Evolutionary conservation across 2,888 invertebrate species (phyloP).

Genomic region (Uloborus plumipes): DNA sequence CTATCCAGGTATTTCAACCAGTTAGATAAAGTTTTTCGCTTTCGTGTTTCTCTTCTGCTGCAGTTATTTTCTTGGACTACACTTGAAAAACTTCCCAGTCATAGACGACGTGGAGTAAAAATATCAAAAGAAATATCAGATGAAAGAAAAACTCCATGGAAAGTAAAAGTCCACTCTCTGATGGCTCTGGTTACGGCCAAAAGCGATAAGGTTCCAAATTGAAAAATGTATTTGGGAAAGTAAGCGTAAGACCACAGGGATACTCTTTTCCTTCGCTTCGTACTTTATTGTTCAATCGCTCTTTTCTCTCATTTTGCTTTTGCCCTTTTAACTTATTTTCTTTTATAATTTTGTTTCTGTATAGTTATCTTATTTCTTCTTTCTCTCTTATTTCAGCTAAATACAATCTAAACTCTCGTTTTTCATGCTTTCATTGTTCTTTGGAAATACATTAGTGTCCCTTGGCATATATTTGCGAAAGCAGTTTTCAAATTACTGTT

Average conservation of each 20-base stretch:
- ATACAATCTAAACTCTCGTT: constrained; percentile 9
- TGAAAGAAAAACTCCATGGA: constrained; percentile 17
- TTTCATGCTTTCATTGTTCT: neutral
- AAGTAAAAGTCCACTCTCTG: constrained; percentile 50
- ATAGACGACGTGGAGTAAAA: constrained; percentile 13
- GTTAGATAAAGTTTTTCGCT: constrained; percentile 41
- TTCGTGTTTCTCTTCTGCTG: constrained; percentile 12
- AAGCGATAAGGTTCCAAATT: constrained; percentile 61
- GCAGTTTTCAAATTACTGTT: no score
- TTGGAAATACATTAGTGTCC: no score
- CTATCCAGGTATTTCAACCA: constrained; percentile 19
- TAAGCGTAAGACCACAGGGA: constrained; percentile 51
- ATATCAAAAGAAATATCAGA: constrained; percentile 13
- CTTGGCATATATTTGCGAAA: no score
- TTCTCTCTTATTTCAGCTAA: neutral
- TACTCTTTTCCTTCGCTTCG: constrained; percentile 16
- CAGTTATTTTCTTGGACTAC: constrained; percentile 18
- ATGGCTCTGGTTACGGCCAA: constrained; percentile 33
- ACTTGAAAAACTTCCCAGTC: constrained; percentile 42
- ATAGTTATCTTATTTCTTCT: constrained; percentile 15
- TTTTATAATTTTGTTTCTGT: constrained; percentile 12
- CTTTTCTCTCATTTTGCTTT: constrained; percentile 13
- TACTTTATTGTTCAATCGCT: neutral
- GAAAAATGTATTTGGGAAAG: constrained; percentile 63
- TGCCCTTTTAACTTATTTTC: constrained; percentile 10